Percentiles rank a stretch among this genome's conserved stretches.
These are phyloP conservation scores for Radopholus similis DNA, from an alignment of 1,140 invertebrate species.

Conservation along the genomic window DNA sequence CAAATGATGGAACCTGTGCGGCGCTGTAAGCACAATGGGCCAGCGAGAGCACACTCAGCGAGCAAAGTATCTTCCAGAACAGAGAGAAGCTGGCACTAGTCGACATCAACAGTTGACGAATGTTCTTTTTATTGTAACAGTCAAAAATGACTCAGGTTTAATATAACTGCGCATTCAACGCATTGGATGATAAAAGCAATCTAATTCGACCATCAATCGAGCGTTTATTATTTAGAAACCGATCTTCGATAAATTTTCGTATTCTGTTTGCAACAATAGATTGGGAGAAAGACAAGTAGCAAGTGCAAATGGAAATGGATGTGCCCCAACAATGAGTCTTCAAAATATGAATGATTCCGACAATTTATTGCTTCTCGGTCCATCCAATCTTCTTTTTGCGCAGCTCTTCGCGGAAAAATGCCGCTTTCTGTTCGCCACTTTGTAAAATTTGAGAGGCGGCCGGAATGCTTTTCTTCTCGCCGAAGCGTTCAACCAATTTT, in stretches of 20 bases:
- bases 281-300: too few relatives aligned
- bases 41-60: conserved; percentile 39
- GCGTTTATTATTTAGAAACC: too few relatives aligned
- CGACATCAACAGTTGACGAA: background rate
- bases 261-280: too few relatives aligned
- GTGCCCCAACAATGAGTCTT: too few relatives aligned
- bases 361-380: too few relatives aligned
- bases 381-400: background rate
- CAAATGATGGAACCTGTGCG: conserved; percentile 29
- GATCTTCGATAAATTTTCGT: too few relatives aligned
- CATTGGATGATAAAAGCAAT: background rate
- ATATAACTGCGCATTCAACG: background rate
- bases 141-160: background rate
- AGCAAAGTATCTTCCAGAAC: conserved; percentile 39
- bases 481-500: conserved; percentile 39
- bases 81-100: background rate
- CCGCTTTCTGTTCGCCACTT: background rate
- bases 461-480: background rate
- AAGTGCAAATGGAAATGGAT: too few relatives aligned
- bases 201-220: background rate
- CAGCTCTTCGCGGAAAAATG: background rate
- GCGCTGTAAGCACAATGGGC: conserved; percentile 51
- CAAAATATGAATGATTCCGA: too few relatives aligned
- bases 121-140: background rate
- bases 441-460: background rate